These are phyloP conservation scores for Drosophila koepferae DNA, from an alignment of 2,888 invertebrate species.

Conservation along the genomic window DNA sequence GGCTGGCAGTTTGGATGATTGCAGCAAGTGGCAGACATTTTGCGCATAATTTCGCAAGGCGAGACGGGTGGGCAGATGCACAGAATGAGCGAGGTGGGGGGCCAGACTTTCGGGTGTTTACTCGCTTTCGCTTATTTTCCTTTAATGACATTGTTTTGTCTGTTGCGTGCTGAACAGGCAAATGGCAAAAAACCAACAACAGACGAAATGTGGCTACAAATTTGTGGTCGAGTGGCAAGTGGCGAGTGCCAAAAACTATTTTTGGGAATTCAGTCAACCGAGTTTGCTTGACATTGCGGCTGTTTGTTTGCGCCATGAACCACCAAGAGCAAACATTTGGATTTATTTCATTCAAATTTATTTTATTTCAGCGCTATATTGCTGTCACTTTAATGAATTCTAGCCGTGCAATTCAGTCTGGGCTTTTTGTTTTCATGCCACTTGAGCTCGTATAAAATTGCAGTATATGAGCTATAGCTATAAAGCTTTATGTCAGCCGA, in stretches of 20 bases:
- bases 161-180: slow-evolving; percentile 50
- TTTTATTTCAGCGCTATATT: slow-evolving; percentile 5
- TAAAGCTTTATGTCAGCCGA: background rate
- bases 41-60: slow-evolving; percentile 51
- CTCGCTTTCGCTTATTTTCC: slow-evolving; percentile 60
- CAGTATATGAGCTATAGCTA: background rate
- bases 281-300: slow-evolving; percentile 10
- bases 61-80: slow-evolving; percentile 12
- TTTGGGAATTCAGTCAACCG: slow-evolving; percentile 24
- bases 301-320: background rate
- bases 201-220: slow-evolving; percentile 24
- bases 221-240: slow-evolving; percentile 31
- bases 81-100: background rate
- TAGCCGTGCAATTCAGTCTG: too few species aligned
- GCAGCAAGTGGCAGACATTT: slow-evolving; percentile 62
- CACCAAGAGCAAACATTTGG: background rate
- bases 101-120: slow-evolving; percentile 23
- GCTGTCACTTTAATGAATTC: too few species aligned
- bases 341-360: slow-evolving; percentile 8
- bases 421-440: too few species aligned
- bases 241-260: slow-evolving; percentile 15
- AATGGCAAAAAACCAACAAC: slow-evolving; percentile 14
- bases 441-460: background rate
- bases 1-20: slow-evolving; percentile 66
- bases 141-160: slow-evolving; percentile 67